Conservation (phyloP, 2,888 invertebrate species). For the Eupithecia tripunctaria region DNA sequence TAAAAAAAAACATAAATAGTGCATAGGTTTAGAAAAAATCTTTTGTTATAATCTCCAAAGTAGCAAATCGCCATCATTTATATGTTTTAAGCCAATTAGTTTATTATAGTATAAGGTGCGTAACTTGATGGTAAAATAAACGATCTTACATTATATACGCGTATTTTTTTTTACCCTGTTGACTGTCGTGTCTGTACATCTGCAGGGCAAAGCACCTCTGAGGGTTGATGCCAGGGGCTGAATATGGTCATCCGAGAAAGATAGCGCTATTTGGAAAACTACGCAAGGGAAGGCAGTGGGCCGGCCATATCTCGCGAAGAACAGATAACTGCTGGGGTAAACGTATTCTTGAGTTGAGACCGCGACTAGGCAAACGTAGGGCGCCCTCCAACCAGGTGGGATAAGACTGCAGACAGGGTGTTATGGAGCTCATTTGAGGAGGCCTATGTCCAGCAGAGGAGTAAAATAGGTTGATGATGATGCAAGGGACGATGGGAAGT, state of each 20-base stretch:
- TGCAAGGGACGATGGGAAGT: too few relatives aligned
- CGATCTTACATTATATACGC: slow-evolving; percentile 62
- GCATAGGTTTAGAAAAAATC: slow-evolving; percentile 41
- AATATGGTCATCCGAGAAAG: neutral
- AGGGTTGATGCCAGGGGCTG: neutral
- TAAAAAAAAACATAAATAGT: slow-evolving; percentile 2
- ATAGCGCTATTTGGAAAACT: neutral
- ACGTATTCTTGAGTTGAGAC: too few relatives aligned
- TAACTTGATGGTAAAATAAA: slow-evolving; percentile 79
- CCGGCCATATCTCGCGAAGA: too few relatives aligned
- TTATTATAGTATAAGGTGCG: slow-evolving; percentile 73
- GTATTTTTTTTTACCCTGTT: slow-evolving; percentile 33
- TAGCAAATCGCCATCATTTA: slow-evolving; percentile 63
- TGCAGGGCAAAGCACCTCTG: neutral
- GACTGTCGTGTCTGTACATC: too few relatives aligned
- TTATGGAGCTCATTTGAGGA: too few relatives aligned
- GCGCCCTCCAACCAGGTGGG: too few relatives aligned
- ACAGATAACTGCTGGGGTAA: too few relatives aligned
- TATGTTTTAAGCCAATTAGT: slow-evolving; percentile 73
- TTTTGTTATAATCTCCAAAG: slow-evolving; percentile 49
- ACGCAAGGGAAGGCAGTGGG: too few relatives aligned
- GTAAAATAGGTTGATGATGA: too few relatives aligned
- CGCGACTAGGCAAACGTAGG: too few relatives aligned
- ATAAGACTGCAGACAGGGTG: too few relatives aligned
- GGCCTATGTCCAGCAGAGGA: too few relatives aligned